Conservation (phyloP, 2,797 vertebrate species). For the Sebastes hubbsi region DNA sequence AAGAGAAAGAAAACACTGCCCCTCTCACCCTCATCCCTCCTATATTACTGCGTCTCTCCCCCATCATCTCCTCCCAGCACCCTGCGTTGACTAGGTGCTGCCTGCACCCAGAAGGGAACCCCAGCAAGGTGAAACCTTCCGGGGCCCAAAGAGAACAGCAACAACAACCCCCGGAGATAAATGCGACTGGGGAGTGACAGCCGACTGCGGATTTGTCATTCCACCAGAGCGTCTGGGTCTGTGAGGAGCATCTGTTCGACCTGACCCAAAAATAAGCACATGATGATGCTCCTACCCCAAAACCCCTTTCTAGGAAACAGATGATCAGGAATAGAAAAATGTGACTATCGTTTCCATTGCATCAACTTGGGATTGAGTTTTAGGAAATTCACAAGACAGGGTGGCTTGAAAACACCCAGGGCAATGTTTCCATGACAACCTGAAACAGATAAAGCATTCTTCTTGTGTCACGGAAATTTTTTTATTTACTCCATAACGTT, state of each 20-base stretch:
- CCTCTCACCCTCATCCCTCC: constrained; percentile 3
- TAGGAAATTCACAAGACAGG: constrained; percentile 58
- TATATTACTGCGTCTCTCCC: background rate
- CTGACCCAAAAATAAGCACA: constrained; percentile 63
- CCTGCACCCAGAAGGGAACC: constrained; percentile 1
- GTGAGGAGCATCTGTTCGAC: constrained; percentile 54
- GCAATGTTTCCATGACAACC: constrained; percentile 50
- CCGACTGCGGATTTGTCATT: constrained; percentile 32
- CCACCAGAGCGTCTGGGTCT: constrained; percentile 21
- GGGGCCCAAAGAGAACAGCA: constrained; percentile 3
- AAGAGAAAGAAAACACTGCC: background rate
- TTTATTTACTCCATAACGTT: constrained; percentile 39
- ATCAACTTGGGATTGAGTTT: constrained; percentile 47
- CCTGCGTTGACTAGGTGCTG: constrained; percentile 23
- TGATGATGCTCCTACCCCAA: constrained; percentile 40
- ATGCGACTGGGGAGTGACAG: background rate
- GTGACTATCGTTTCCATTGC: constrained; percentile 62
- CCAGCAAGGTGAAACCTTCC: constrained; percentile 15
- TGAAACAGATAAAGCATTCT: constrained; percentile 42
- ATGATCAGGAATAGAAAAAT: constrained; percentile 64
- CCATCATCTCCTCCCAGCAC: constrained; percentile 13
- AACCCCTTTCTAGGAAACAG: constrained; percentile 65
- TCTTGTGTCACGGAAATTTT: constrained; percentile 7
- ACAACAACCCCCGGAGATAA: constrained; percentile 1
- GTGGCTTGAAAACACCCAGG: constrained; percentile 20